A percentile compares a stretch with the other conserved stretches of the same genome.
Conservation (phyloP, 2,888 invertebrate species). For the Ennomos quercinarius region DNA sequence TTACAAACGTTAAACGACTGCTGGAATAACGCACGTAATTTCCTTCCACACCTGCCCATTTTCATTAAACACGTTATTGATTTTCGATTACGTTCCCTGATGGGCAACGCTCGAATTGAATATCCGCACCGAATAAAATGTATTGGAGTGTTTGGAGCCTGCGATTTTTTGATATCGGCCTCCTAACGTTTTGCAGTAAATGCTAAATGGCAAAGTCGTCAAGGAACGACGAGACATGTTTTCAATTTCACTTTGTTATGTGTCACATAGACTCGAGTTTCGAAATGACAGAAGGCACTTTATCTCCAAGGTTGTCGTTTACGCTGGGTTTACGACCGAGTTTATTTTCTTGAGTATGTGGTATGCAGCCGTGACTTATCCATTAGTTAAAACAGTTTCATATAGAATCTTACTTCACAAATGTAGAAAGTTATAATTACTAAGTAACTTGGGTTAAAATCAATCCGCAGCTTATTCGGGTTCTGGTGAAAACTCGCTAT, state of each 20-base stretch:
- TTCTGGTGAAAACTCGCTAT: too few relatives aligned
- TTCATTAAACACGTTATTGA: conserved; percentile 53
- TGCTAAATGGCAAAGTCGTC: conserved; percentile 27
- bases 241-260: conserved; percentile 18
- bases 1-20: conserved; percentile 29
- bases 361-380: too few relatives aligned
- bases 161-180: conserved; percentile 20
- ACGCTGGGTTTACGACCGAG: conserved; percentile 39
- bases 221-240: conserved; percentile 19
- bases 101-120: conserved; percentile 35
- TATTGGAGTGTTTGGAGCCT: conserved; percentile 23
- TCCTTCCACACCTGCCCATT: conserved; percentile 46
- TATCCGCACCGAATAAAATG: conserved; percentile 36
- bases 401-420: too few relatives aligned
- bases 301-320: conserved; percentile 28
- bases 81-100: conserved; percentile 53
- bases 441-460: too few relatives aligned
- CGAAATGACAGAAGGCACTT: conserved; percentile 8
- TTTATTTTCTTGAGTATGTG: conserved; percentile 19
- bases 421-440: too few relatives aligned
- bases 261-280: background rate
- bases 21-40: conserved; percentile 38
- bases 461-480: too few relatives aligned
- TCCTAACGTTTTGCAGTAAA: conserved; percentile 25
- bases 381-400: too few relatives aligned